Percentiles rank a stretch among this genome's conserved stretches.
These are phyloP conservation scores for Sitophilus oryzae DNA, from an alignment of 1,140 invertebrate genomes.

Conservation along the genomic window DNA sequence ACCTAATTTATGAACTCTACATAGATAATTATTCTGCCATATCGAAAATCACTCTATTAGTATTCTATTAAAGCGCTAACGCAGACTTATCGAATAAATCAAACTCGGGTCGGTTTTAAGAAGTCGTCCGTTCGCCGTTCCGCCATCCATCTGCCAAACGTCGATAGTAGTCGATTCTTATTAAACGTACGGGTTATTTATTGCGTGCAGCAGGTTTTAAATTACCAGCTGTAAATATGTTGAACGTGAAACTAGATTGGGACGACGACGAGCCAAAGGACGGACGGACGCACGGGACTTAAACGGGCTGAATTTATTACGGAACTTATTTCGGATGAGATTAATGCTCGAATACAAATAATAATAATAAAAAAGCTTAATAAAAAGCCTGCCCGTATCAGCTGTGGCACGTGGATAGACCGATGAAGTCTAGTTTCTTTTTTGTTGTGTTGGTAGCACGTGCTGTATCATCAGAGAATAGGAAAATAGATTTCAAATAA, in stretches of 20 bases:
- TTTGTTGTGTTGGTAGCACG: too few relatives aligned
- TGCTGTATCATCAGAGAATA: too few relatives aligned
- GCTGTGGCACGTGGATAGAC: background rate
- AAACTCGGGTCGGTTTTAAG: background rate
- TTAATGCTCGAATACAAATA: background rate
- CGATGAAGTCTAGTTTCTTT: too few relatives aligned
- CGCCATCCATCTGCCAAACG: conserved; percentile 3
- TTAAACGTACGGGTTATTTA: background rate
- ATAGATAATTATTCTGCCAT: too few relatives aligned
- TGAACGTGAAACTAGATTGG: background rate
- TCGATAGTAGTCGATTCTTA: background rate
- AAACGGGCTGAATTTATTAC: background rate
- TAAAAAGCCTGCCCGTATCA: background rate
- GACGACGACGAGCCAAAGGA: too few relatives aligned
- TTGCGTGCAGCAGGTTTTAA: conserved; percentile 3
- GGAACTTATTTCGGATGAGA: background rate
- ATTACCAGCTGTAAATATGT: conserved; percentile 1
- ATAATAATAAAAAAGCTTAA: background rate
- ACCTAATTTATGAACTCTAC: too few relatives aligned
- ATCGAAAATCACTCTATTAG: too few relatives aligned
- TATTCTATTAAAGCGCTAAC: too few relatives aligned
- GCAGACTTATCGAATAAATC: too few relatives aligned
- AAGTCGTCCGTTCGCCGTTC: too few relatives aligned
- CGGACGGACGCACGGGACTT: background rate
- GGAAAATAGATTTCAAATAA: too few relatives aligned